These are phyloP conservation scores for Osmerus eperlanus DNA, from an alignment of 2,113 vertebrate genomes.

Conservation along the genomic window DNA sequence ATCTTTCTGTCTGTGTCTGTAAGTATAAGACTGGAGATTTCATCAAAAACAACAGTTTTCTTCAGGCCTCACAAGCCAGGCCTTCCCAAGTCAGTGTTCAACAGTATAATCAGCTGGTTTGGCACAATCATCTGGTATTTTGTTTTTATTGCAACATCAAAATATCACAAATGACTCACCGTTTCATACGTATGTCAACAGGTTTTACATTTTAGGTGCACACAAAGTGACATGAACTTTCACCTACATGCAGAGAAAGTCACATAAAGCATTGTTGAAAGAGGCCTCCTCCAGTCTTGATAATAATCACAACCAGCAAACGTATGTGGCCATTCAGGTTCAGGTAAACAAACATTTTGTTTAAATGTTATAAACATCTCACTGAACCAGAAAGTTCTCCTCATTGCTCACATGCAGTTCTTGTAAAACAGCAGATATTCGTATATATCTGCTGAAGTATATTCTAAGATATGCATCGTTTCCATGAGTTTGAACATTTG, in stretches of 20 bases:
- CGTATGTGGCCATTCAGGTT: no score
- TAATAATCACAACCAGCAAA: no score
- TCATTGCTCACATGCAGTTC: background rate
- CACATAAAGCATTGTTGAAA: no score
- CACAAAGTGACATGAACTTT: background rate
- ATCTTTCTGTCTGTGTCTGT: background rate
- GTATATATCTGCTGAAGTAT: no score
- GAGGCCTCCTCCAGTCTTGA: no score
- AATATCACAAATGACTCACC: background rate
- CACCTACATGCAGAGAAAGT: no score
- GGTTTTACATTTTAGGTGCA: background rate
- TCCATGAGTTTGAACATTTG: no score
- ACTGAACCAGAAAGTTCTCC: background rate
- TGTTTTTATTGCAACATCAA: background rate
- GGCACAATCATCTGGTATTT: background rate
- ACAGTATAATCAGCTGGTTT: background rate
- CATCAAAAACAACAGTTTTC: background rate
- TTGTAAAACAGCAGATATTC: background rate
- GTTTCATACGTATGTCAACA: background rate
- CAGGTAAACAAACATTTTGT: background rate
- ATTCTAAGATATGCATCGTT: no score
- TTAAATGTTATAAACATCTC: background rate
- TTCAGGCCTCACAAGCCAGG: background rate
- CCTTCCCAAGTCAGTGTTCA: background rate
- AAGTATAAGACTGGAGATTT: no score